These are phyloP conservation scores for Pecten maximus DNA, from an alignment of 2,888 invertebrate species.

Conservation along the genomic window DNA sequence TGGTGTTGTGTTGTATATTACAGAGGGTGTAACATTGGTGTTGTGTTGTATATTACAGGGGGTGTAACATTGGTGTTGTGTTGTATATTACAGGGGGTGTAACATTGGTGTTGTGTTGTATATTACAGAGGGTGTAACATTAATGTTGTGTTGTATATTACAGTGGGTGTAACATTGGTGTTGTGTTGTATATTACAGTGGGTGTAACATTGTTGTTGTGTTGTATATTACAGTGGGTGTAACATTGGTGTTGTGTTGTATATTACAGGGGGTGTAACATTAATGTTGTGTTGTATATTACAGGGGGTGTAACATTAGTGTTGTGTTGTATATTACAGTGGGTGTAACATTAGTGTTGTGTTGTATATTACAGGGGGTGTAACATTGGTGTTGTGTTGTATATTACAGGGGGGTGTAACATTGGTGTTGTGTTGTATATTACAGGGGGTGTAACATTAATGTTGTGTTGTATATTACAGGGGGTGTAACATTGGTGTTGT, in stretches of 20 bases:
- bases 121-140: background rate
- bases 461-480: background rate
- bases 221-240: background rate
- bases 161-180: background rate
- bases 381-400: background rate
- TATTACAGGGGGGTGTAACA: background rate
- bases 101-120: no score
- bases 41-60: no score
- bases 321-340: background rate
- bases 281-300: background rate
- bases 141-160: background rate
- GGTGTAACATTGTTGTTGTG: background rate
- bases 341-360: background rate
- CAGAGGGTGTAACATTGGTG: no score
- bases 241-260: background rate
- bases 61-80: no score
- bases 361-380: background rate
- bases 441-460: background rate
- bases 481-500: background rate
- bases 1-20: no score
- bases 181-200: no score
- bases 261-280: background rate
- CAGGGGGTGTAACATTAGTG: background rate
- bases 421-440: background rate
- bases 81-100: background rate